phyloP scores from a whole-genome alignment of 2,888 invertebrate species.

The Palloptera scutellata region DNA sequence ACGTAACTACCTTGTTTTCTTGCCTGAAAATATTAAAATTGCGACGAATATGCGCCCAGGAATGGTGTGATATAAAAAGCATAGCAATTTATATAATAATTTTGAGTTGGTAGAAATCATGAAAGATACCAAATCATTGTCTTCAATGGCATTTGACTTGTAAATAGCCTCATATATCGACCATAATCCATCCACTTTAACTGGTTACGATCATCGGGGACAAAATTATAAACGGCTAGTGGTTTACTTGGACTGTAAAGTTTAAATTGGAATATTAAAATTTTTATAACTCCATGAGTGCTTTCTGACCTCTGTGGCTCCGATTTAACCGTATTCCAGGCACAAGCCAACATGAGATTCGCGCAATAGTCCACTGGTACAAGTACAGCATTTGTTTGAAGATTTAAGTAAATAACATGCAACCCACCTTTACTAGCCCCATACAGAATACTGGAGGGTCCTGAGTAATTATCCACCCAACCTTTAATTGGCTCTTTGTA shows the following conservation, averaged over 20 bases:
- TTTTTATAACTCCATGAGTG: no score
- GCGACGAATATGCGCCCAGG: slow-evolving; percentile 72
- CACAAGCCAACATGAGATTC: slow-evolving; percentile 63
- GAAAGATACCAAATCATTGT: slow-evolving; percentile 75
- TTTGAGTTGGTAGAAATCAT: slow-evolving; percentile 64
- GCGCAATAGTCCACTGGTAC: slow-evolving; percentile 66
- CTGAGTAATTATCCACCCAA: slow-evolving; percentile 77
- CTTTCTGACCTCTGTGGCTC: slow-evolving; percentile 36
- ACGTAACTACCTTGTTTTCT: slow-evolving; percentile 55
- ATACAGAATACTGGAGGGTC: slow-evolving; percentile 65
- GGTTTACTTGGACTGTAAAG: no score
- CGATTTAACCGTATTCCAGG: slow-evolving; percentile 63
- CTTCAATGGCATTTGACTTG: slow-evolving; percentile 67
- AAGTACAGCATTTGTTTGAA: slow-evolving; percentile 57
- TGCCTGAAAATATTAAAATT: slow-evolving; percentile 44
- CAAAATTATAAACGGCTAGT: no score
- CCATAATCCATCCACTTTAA: no score
- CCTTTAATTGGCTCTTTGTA: slow-evolving; percentile 68
- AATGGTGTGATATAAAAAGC: slow-evolving; percentile 70
- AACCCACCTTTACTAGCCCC: slow-evolving; percentile 70
- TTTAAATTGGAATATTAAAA: no score
- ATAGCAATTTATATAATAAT: slow-evolving; percentile 62
- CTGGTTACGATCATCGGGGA: no score
- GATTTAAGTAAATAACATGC: slow-evolving; percentile 55
- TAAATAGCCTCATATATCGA: no score